Evolutionary conservation across 2,888 invertebrate genomes (phyloP), one percentile per base, ranked within the genome.

Genomic region (Alviniconcha strummeri): DNA sequence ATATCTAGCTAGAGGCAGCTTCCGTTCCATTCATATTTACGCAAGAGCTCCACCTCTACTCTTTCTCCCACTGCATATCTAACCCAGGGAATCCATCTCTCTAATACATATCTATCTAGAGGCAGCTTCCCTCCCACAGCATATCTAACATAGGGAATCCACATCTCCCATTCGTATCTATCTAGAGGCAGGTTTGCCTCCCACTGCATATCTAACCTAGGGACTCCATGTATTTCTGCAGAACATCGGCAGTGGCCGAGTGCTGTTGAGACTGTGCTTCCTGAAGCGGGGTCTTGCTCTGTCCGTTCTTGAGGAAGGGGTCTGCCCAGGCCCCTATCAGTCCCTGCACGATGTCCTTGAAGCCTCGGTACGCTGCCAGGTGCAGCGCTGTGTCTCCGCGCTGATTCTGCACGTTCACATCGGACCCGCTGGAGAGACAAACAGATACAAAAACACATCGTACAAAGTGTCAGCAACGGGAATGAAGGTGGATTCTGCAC

Each of bases 341-440:
- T 2, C 85, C 60, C 54, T 82, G 77, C 4, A 90, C 86, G 52
- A 90, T 89, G 67, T 90, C 88, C 13, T 84, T 81, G 78, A 87
- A 86, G 0, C 90, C 90, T 17, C 90, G 83, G 83, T 90, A 90
- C 3, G 89, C 88, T 9, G 89, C 88, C 36, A 89, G 84, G 82
- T 91, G 91, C 13, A 91, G 85, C 1, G 90, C 87, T 7, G 90
- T 90, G 81, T 91, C 90, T 0, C 91, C 90, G 13, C 90, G 87
- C 52, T 86, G 86, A 85, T 90, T 91, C 78, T 88, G 86, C 1
- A 86, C 67, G 79, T 90, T 85, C 15, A 90, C 77, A 72, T 89
- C 86, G 5, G 89, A 89, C 13, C 89, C 88, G 72, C 91, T 91
- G 84, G 15, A 54, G 78, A 19, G 17, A 76, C 9, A 80, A 64